Conservation (phyloP, 2,888 invertebrate genomes). For the Drosophila nigricruria region DNA sequence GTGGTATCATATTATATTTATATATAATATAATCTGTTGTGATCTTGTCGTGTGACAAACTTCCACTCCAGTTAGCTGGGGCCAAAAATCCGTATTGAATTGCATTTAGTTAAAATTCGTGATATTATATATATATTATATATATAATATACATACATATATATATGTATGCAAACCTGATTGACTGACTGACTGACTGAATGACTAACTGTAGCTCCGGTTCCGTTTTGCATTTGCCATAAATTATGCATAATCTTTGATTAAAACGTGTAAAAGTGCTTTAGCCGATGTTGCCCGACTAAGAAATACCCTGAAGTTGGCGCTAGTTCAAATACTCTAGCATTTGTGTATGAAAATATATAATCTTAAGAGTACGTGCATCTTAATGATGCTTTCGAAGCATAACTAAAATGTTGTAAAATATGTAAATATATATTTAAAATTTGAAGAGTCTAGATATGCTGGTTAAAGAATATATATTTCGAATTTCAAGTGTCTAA, state of each 20-base stretch:
- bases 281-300: not conserved
- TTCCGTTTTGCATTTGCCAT: slow-evolving; percentile 45
- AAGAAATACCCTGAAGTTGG: not conserved
- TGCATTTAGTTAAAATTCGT: slow-evolving; percentile 7
- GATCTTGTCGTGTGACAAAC: slow-evolving; percentile 7
- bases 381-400: too few species aligned
- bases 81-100: slow-evolving; percentile 2
- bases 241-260: slow-evolving; percentile 36
- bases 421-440: too few species aligned
- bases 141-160: not conserved
- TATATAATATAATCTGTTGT: not conserved
- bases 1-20: not conserved
- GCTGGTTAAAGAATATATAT: too few species aligned
- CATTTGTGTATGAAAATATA: too few species aligned
- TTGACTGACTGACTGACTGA: not conserved
- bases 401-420: too few species aligned
- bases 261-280: slow-evolving; percentile 9
- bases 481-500: not conserved
- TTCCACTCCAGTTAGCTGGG: slow-evolving; percentile 38
- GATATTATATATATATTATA: not conserved
- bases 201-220: slow-evolving; percentile 23
- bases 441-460: too few species aligned
- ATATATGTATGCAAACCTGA: slow-evolving; percentile 20
- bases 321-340: not conserved
- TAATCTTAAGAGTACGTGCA: too few species aligned